Percentiles rank a stretch among this genome's conserved stretches.
Conservation (phyloP, 2,113 vertebrate genomes). For the Burhinus oedicnemus region DNA sequence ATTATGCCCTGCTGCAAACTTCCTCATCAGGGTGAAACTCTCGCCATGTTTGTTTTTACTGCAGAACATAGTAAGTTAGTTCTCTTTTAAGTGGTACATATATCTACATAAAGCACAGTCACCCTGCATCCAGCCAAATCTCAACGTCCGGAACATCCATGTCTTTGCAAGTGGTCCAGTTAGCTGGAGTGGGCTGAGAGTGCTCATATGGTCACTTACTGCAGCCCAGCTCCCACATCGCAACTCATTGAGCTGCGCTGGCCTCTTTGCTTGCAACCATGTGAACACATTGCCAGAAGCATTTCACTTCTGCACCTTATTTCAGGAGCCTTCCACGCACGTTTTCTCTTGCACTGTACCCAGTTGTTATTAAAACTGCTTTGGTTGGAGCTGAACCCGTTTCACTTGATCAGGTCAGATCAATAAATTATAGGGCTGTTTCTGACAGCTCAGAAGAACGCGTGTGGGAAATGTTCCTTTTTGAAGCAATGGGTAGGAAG, state of each 20-base stretch:
- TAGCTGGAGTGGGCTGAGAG: not conserved
- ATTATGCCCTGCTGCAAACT: not conserved
- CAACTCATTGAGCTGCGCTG: not conserved
- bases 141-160: not conserved
- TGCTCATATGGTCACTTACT: not conserved
- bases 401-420: slow-evolving; percentile 3
- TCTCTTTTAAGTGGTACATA: not conserved
- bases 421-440: slow-evolving; percentile 48
- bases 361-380: not conserved
- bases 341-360: not conserved
- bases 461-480: slow-evolving; percentile 27
- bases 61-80: not conserved
- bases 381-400: not conserved
- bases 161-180: not conserved
- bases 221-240: not conserved
- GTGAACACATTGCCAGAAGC: not conserved
- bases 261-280: not conserved
- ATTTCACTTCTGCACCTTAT: not conserved
- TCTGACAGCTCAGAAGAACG: slow-evolving; percentile 40
- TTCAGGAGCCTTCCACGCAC: not conserved
- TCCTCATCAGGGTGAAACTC: not conserved
- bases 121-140: not conserved
- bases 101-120: not conserved
- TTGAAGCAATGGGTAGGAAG: slow-evolving; percentile 43
- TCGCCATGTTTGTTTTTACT: not conserved